These are phyloP conservation scores for Muraenolepis orangiensis DNA, from an alignment of 2,797 vertebrate genomes.

Conservation along the genomic window DNA sequence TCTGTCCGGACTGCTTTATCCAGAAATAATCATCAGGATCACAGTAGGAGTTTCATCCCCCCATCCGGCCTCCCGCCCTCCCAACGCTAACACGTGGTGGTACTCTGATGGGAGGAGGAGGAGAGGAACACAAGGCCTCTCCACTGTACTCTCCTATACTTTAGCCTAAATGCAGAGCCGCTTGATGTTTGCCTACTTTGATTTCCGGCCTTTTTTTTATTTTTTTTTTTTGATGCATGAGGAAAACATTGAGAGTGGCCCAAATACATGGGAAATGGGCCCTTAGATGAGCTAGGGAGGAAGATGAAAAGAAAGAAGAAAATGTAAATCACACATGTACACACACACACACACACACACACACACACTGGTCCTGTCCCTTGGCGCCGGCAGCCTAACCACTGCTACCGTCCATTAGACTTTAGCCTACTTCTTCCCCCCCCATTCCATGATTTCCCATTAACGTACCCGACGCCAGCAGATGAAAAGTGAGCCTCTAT, in stretches of 20 bases:
- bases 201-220: no score
- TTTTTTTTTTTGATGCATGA: no score
- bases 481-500: slow-evolving; percentile 52
- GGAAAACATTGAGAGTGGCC: neutral
- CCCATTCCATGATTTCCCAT: slow-evolving; percentile 42
- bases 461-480: slow-evolving; percentile 23
- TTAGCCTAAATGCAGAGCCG: neutral
- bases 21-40: neutral
- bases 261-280: neutral
- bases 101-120: neutral
- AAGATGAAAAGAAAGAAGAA: no score
- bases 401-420: neutral
- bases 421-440: slow-evolving; percentile 27
- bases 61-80: neutral
- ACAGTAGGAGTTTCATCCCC: neutral
- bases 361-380: no score
- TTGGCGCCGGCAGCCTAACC: no score
- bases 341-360: neutral
- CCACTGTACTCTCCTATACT: neutral
- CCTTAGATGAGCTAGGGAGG: neutral
- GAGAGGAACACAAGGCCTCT: neutral
- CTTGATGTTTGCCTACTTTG: neutral
- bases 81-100: neutral
- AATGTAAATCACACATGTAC: neutral
- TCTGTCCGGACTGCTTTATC: neutral